phyloP scores from a whole-genome alignment of 2,113 vertebrate species.

The Gila orcuttii region DNA sequence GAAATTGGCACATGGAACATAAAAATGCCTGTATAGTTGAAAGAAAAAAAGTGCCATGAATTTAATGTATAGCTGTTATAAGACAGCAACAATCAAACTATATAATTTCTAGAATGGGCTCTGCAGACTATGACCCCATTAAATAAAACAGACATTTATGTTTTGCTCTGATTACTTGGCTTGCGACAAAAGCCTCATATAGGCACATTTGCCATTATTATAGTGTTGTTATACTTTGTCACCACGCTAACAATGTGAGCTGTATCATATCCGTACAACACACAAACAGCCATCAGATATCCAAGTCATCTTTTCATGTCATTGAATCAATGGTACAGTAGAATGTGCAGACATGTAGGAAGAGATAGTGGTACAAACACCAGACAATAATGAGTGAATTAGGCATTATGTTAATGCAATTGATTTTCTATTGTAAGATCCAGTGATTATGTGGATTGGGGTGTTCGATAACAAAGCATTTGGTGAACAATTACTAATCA shows the following conservation, averaged over 20 bases:
- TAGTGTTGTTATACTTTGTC: neutral
- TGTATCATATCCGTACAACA: neutral
- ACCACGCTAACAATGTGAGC: neutral
- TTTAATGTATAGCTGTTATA: neutral
- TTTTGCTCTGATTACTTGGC: neutral
- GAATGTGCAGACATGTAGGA: conserved; percentile 29
- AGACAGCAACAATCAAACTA: neutral
- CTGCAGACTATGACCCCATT: neutral
- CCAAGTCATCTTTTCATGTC: conserved; percentile 13
- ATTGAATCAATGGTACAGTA: conserved; percentile 30
- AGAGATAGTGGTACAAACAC: conserved; percentile 41
- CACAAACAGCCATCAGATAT: conserved; percentile 32
- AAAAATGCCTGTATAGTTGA: neutral
- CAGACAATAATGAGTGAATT: conserved; percentile 48
- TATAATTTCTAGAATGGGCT: neutral
- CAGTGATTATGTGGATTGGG: conserved; percentile 46
- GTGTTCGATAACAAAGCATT: conserved; percentile 48
- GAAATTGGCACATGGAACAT: neutral
- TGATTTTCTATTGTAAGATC: conserved; percentile 55
- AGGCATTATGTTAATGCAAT: conserved; percentile 55
- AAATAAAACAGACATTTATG: conserved; percentile 10
- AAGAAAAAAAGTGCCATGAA: neutral
- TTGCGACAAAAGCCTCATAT: neutral
- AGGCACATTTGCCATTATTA: neutral
- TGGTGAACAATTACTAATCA: conserved; percentile 47